phyloP scores from a whole-genome alignment of 2,113 vertebrate genomes.

The Balaeniceps rex region DNA sequence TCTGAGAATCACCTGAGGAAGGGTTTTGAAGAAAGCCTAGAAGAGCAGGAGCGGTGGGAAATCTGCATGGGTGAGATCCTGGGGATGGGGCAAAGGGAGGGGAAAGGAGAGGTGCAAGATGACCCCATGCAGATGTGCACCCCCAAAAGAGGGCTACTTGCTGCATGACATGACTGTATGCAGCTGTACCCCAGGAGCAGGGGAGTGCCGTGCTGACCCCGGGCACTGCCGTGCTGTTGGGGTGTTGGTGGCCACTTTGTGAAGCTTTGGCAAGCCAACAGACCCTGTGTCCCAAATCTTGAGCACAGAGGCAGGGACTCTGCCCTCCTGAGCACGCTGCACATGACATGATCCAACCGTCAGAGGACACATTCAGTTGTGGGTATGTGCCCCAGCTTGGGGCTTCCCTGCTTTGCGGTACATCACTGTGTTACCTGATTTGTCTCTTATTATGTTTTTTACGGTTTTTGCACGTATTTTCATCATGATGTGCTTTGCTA shows the following conservation, averaged over 20 bases:
- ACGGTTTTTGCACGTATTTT: neutral
- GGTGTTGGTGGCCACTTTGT: neutral
- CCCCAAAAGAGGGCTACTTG: neutral
- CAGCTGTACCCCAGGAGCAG: neutral
- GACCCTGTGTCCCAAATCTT: fast-evolving
- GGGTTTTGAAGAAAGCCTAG: neutral
- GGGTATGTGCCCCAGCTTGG: neutral
- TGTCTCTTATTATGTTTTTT: neutral
- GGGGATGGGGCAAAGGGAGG: neutral
- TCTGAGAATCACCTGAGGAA: neutral
- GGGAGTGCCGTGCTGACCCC: fast-evolving
- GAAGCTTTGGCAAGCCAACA: neutral
- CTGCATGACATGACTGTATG: neutral
- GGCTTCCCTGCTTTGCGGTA: neutral
- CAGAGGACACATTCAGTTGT: neutral
- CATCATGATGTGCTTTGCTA: neutral
- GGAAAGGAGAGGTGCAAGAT: neutral
- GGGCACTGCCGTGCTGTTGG: neutral
- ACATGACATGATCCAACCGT: fast-evolving
- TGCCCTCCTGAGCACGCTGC: fast-evolving
- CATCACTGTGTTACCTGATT: neutral
- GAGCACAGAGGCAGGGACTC: neutral
- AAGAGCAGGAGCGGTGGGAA: neutral
- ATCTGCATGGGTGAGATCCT: neutral
- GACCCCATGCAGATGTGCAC: neutral